These are phyloP conservation scores for Hybognathus amarus DNA, from an alignment of 2,797 vertebrate species.

Conservation along the genomic window DNA sequence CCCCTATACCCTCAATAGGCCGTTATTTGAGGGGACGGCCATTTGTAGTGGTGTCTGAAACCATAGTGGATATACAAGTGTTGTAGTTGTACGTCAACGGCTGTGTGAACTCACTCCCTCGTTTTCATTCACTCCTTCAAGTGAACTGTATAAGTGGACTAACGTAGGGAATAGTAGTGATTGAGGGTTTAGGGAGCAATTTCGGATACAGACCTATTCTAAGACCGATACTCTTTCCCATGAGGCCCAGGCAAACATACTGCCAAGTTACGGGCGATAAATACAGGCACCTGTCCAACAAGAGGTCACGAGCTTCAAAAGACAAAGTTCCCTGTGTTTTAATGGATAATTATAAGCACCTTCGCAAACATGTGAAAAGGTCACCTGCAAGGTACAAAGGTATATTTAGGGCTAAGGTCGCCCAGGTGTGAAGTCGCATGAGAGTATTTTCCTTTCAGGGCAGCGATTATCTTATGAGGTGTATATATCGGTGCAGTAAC, in stretches of 20 bases:
- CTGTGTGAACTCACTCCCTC: too few relatives aligned
- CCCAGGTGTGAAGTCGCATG: constrained; percentile 28
- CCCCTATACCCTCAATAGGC: too few relatives aligned
- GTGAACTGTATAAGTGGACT: too few relatives aligned
- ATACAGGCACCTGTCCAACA: constrained; percentile 6
- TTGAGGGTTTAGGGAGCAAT: too few relatives aligned
- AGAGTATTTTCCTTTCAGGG: neutral
- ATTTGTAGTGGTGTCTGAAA: too few relatives aligned
- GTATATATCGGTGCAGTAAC: neutral
- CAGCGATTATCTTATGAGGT: neutral
- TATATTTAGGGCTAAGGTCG: constrained; percentile 21
- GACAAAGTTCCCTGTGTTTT: constrained; percentile 21
- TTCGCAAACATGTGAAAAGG: constrained; percentile 18
- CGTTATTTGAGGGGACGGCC: too few relatives aligned
- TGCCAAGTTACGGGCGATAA: neutral
- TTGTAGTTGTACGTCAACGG: too few relatives aligned
- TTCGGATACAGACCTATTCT: neutral
- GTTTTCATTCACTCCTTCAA: too few relatives aligned
- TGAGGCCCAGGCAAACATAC: neutral
- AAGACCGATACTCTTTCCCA: neutral
- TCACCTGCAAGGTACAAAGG: constrained; percentile 19
- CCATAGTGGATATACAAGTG: too few relatives aligned
- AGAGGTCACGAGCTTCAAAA: constrained; percentile 28
- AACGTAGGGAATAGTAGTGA: too few relatives aligned
- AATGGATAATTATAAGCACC: constrained; percentile 40